These are phyloP conservation scores for Aporophyla lueneburgensis DNA, from an alignment of 2,888 invertebrate species.

Conservation along the genomic window DNA sequence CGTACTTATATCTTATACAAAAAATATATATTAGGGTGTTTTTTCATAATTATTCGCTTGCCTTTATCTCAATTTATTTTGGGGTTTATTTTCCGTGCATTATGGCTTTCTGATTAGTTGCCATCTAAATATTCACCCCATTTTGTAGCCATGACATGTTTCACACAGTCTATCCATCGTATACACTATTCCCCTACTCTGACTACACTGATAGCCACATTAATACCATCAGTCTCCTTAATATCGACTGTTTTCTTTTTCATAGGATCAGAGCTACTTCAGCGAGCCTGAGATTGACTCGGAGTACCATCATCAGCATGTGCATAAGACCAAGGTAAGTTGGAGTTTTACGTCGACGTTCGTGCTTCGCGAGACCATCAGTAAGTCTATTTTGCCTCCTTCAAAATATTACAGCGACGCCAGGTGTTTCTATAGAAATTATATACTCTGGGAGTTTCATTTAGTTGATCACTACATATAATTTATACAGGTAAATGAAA, in stretches of 20 bases:
- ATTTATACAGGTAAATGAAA: not conserved
- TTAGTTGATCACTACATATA: not conserved
- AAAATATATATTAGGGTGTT: too few relatives aligned
- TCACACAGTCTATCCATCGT: not conserved
- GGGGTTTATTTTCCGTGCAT: too few relatives aligned
- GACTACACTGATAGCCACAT: not conserved
- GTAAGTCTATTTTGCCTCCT: slow-evolving; percentile 8
- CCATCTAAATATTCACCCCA: too few relatives aligned
- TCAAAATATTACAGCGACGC: not conserved
- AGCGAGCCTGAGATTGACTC: slow-evolving; percentile 98
- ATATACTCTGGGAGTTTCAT: too few relatives aligned
- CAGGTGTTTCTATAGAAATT: not conserved
- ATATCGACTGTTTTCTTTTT: slow-evolving; percentile 27
- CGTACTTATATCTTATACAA: too few relatives aligned
- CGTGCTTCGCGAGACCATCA: not conserved
- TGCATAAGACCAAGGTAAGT: slow-evolving; percentile 97
- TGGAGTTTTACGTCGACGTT: slow-evolving; percentile 34
- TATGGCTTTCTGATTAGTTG: too few relatives aligned
- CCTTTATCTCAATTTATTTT: too few relatives aligned
- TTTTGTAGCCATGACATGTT: too few relatives aligned
- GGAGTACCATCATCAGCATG: slow-evolving; percentile 98
- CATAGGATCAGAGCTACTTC: slow-evolving; percentile 96
- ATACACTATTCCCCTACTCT: not conserved
- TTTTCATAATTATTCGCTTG: too few relatives aligned
- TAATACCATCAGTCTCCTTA: not conserved